Base-by-base conservation (phyloP, 2,797 vertebrate species). In the Galaxias olidus region DNA sequence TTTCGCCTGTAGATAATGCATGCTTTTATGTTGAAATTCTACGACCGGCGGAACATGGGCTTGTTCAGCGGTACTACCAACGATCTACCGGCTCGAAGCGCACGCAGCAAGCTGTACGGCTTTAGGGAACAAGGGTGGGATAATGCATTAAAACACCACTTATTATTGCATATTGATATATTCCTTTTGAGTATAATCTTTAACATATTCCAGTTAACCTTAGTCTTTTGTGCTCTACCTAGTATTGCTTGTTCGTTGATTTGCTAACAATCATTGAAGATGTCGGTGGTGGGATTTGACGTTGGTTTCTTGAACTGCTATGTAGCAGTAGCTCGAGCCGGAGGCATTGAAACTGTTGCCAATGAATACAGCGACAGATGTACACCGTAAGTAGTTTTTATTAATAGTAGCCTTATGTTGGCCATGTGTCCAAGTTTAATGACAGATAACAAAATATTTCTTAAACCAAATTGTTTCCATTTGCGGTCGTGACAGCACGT, bases 301-400 rank as follows among this genome's bases (percentile, higher is more conserved):
- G 84, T 99, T 82, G 97, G 97, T 49, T 99, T 96, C 75, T 96
- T 97, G 87, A 97, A 92, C 94, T 99, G 97, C 84, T 98, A 98
- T 77, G 95, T 99, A 71, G 97, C 96, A 40, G 97, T 98, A 68
- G 97, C 97, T 71, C 91, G 96, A 74, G 95, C 95, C 58, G 97
- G 97, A 59, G 97, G 97, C n/a, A 98, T 98, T 71, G 97, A 98
- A 85, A 96, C 95, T 0, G 84, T 95, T 73, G 95, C 96, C 14
- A 97, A 97, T 59, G 96, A 97, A 73, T 98, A 97, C 87, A 98
- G 96, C 90, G 97, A 98, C 76, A 93, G 97, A 86, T 92, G 93
- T 84, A 99, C 93, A 97, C 71, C 89, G 91, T 90, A 98, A 45
- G 12, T 19, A 8, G 10, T 18, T 12, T 19, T 1, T 19, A 10